Conservation (phyloP, 2,888 invertebrate species). For the Calameuta idolon region DNA sequence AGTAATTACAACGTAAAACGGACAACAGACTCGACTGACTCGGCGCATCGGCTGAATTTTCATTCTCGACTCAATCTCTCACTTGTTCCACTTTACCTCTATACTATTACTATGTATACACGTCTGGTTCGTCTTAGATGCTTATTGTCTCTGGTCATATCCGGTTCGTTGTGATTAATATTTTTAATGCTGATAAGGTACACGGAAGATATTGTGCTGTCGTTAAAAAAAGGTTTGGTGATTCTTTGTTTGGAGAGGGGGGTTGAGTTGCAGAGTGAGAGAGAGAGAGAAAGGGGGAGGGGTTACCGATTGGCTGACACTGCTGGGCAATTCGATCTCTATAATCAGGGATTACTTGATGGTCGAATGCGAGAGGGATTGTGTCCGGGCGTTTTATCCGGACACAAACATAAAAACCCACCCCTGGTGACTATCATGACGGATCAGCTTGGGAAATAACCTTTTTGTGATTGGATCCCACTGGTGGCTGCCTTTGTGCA, state of each 20-base stretch:
- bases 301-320: conserved; percentile 12
- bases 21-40: not conserved
- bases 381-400: conserved; percentile 21
- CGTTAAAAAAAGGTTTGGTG: not conserved
- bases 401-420: conserved; percentile 46
- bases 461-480: conserved; percentile 23
- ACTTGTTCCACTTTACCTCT: not conserved
- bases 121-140: not conserved
- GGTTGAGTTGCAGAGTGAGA: no score
- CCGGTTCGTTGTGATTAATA: not conserved
- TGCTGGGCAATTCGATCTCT: conserved; percentile 55
- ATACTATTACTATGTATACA: no score
- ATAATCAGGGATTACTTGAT: conserved; percentile 60
- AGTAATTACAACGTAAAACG: conserved; percentile 42
- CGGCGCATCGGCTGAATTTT: not conserved
- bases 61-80: not conserved
- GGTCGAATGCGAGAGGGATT: conserved; percentile 10
- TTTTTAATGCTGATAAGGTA: not conserved
- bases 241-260: not conserved
- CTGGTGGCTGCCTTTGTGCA: conserved; percentile 24
- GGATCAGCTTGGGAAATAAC: conserved; percentile 11
- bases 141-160: not conserved
- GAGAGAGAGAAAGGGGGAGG: no score
- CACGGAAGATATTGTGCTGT: not conserved
- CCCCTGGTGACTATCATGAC: conserved; percentile 17